Base-by-base conservation (phyloP, 1,140 invertebrate genomes). In the Ectropis grisescens region DNA sequence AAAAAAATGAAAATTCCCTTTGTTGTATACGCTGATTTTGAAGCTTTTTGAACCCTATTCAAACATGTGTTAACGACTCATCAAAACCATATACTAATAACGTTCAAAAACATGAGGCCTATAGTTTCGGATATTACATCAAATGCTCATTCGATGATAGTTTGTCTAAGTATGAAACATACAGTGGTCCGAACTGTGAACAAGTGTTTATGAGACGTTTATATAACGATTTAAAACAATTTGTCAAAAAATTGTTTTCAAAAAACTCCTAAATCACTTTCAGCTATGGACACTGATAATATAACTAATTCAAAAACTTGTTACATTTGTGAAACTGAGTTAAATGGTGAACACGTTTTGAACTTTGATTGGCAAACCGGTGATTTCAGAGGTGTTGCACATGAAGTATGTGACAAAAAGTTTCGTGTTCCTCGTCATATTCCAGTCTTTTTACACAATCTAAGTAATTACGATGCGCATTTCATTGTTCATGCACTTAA, bases 131-230 rank as follows among this genome's bases (percentile, higher is more conserved):
- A 12, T 75, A 69, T 34, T 74, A 71, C 41, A 37, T 67, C 1
- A 54, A 71, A 37, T 80, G 70, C 54, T 42, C 31, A 15, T 75
- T 47, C 49, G 44, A 80, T 58, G 49, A 70, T 34, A 39, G 45
- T 8, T 25, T 72, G 4, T 64, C 58, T 12, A 38, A 52, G 37
- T 68, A 50, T 50, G 37, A 44, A 37, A 30, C 44, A 13, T 46
- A 69, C 31, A 48, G 42, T 24, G 59, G 62, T 12, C 1, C 35
- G 26, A 39, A 69, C 47, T 59, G 64, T 41, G 45, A 44, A 4
- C 7, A 58, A 13, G 53, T 45, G 29, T 78, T 74, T 54, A 41
- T 64, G 11, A 12, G 52, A 8, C 4, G 45, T 33, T 40, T 72
- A 26, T 26, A 42, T 6, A 19, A 47, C 26, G 46, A 58, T 30